Evolutionary conservation across 92 coral and sea anemone genomes (phyloP), one percentile per base, ranked within the genome.

Genomic region (Zoanthus sociatus): DNA sequence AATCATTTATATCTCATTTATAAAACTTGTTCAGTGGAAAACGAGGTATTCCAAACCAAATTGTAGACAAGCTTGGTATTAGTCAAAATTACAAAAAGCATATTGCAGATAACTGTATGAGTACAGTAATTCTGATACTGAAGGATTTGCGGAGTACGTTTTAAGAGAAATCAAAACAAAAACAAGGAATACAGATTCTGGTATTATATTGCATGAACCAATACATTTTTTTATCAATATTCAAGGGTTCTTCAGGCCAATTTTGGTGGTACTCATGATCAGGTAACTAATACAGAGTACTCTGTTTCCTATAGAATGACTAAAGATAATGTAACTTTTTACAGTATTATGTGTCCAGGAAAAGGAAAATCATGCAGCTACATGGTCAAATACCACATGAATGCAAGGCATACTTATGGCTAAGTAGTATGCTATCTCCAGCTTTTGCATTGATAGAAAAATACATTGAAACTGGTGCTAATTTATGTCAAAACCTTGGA

Each of bases 311-410:
- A 46, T 48, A 47, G 92, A 55, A 83, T 91, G 84, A 88, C 50
- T 30, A 91, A 84, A 46, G 92, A 75, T 3, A 86, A 85, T 71
- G 76, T 37, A 14, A 79, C 84, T 12, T 92, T 66, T 53, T 88
- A 92, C 32, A 92, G 94, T 17, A 60, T 77, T 2, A 84, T 85
- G 92, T 89, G 84, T 46, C 84, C 92, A 7, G 79, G 94, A 32
- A 92, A 71, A 48, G 94, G 90, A 0, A 92, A 89, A 4, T 92
- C 94, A 37, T 89, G 92, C 56, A 85, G 90, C 66, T 89, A 79
- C 75, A 30, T 92, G 42, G 77, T 89, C 68, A 4, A 60, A 15
- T 67, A 92, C 86, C 44, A 0, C 67, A 17, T 6, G 0, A 9
- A 37, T 15, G 66, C 75, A 8, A 84, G 33, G 12, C 21, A 66